These are phyloP conservation scores for Chrysolina haemoptera DNA, from an alignment of 2,888 invertebrate genomes.

Conservation along the genomic window DNA sequence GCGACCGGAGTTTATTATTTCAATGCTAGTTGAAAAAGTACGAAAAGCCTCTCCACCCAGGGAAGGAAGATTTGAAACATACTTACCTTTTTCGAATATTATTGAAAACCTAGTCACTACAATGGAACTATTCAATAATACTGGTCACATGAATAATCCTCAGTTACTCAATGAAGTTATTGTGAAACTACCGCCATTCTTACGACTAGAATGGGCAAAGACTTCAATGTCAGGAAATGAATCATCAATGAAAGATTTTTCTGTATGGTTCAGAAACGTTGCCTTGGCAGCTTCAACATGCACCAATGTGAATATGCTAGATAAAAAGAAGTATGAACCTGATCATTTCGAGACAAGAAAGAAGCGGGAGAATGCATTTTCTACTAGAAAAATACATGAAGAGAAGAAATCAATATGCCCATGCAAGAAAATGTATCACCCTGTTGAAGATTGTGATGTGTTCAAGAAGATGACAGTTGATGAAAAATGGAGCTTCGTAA, in stretches of 20 bases:
- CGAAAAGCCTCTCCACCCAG: background rate
- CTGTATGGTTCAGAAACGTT: too few species aligned
- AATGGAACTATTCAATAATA: background rate
- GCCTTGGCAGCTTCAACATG: too few species aligned
- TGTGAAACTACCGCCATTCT: background rate
- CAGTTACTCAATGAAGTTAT: background rate
- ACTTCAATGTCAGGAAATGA: background rate
- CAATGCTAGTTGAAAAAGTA: background rate
- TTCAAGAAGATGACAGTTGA: background rate
- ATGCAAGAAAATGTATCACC: too few species aligned
- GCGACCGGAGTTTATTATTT: background rate
- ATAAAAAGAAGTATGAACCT: too few species aligned
- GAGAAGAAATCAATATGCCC: too few species aligned
- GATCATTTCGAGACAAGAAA: too few species aligned
- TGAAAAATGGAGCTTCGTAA: too few species aligned
- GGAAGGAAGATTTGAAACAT: background rate
- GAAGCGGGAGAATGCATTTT: too few species aligned
- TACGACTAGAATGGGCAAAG: background rate
- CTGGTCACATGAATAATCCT: background rate
- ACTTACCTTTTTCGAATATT: background rate
- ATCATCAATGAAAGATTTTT: background rate
- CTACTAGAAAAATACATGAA: too few species aligned
- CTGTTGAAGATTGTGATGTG: too few species aligned
- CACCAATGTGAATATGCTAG: too few species aligned
- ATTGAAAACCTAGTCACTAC: background rate